Conservation (phyloP, 2,888 invertebrate genomes). For the Atherix ibis region DNA sequence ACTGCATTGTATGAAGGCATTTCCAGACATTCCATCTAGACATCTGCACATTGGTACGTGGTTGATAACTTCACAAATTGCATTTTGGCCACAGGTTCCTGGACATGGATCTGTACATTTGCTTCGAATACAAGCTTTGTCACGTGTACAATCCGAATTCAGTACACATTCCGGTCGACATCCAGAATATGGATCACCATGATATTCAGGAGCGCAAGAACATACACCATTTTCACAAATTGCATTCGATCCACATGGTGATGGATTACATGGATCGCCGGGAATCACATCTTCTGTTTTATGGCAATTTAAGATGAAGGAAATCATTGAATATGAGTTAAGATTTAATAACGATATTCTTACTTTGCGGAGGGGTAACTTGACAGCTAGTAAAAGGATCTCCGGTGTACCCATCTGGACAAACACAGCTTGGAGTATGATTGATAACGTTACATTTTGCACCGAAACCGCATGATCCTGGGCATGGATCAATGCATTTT, state of each 20-base stretch:
- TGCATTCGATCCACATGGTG: slow-evolving; percentile 52
- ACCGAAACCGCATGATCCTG: slow-evolving; percentile 50
- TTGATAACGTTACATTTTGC: slow-evolving; percentile 47
- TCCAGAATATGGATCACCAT: slow-evolving; percentile 47
- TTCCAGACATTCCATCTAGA: slow-evolving; percentile 49
- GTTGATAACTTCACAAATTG: slow-evolving; percentile 54
- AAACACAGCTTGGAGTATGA: slow-evolving; percentile 52
- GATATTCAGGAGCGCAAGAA: slow-evolving; percentile 46
- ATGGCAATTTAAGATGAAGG: no score
- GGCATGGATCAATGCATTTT: slow-evolving; percentile 55
- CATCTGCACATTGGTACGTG: slow-evolving; percentile 58
- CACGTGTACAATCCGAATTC: slow-evolving; percentile 46
- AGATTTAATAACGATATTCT: slow-evolving; percentile 35
- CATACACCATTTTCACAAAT: slow-evolving; percentile 53
- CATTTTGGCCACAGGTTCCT: slow-evolving; percentile 52
- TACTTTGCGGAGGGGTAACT: slow-evolving; percentile 17
- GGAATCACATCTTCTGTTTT: slow-evolving; percentile 29
- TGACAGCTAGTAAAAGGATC: slow-evolving; percentile 54
- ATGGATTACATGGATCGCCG: slow-evolving; percentile 51
- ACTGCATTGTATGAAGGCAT: slow-evolving; percentile 48
- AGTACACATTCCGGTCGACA: slow-evolving; percentile 57
- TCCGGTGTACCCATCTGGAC: slow-evolving; percentile 40
- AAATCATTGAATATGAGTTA: no score
- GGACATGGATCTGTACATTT: slow-evolving; percentile 56
- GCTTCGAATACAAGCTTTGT: slow-evolving; percentile 48